Conservation (phyloP, 2,888 invertebrate species). For the Drosophila imparisetae region DNA sequence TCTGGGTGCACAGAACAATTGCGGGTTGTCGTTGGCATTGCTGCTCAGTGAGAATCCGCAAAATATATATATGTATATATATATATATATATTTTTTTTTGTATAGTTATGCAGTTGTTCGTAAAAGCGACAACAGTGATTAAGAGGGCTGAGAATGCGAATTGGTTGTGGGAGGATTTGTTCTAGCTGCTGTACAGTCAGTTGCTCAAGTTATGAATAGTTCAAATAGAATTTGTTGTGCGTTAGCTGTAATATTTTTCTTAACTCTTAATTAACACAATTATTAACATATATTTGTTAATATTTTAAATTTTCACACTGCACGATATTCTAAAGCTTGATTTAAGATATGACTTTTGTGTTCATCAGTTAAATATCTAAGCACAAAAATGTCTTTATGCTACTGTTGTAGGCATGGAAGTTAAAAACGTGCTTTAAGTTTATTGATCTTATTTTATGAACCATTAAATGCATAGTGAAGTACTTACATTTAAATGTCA, state of each 20-base stretch:
- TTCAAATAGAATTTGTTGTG: neutral
- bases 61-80: neutral
- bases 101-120: neutral
- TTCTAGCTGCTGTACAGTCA: neutral
- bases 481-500: slow-evolving; percentile 39
- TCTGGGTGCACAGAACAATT: slow-evolving; percentile 43
- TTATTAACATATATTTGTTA: neutral
- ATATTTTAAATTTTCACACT: too few species aligned
- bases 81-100: neutral
- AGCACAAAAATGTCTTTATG: neutral
- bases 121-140: slow-evolving; percentile 6
- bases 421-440: neutral
- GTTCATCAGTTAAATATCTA: neutral
- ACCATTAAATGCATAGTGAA: slow-evolving; percentile 27
- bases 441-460: slow-evolving; percentile 35
- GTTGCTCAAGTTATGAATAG: neutral
- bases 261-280: neutral
- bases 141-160: neutral
- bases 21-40: slow-evolving; percentile 12
- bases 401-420: neutral
- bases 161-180: slow-evolving; percentile 1
- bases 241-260: neutral
- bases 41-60: slow-evolving; percentile 17
- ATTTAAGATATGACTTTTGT: neutral
- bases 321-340: too few species aligned